Evolutionary conservation across 2,113 vertebrate species (phyloP), one percentile per base, ranked within the genome.

Genomic region (Myrmecobius fasciatus): DNA sequence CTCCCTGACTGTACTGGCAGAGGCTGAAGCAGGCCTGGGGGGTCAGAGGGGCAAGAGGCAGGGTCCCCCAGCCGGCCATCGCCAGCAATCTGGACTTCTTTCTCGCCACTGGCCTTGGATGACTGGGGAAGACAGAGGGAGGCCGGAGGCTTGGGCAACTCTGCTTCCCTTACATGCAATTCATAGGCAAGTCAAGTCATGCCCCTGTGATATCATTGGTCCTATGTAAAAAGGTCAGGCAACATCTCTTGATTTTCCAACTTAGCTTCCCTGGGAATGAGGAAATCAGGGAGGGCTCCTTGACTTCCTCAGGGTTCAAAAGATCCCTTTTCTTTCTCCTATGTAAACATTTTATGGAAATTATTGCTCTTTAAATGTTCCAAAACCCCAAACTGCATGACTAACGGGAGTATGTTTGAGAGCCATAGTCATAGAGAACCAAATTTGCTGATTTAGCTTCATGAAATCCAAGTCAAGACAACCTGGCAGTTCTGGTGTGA

Each of bases 401-500:
- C 28, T 25, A 88, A 94, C 52, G 49, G 56, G 83, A 91, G 95
- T 95, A 53, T n/a, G 94, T 93, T 96, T 95, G 92, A 97, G 92
- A 48, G 54, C 3, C 52, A 52, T 83, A 89, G 95, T 91, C 90
- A 75, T 93, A 92, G 91, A 93, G 95, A 96, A 83, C 91, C 75
- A 92, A 31, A 90, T 89, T 31, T 97, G 96, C 97, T 97, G 96
- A 95, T 48, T 88, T 92, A 91, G 89, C 90, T 54, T 95, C 93
- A 5, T 36, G 93, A 95, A 94, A 89, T 53, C 89, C 94, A 89
- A 94, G 94, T 92, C 90, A 89, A 43, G n/a, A 95, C 96, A 96
- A 97, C 94, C 95, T 94, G 93, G 95, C 92, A 94, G 93, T 92
- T 93, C 75, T n/a, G 25, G 17, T 93, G 95, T 97, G 97, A 97